Conservation (phyloP, 1,140 invertebrate genomes). For the Polypedilum vanderplanki region DNA sequence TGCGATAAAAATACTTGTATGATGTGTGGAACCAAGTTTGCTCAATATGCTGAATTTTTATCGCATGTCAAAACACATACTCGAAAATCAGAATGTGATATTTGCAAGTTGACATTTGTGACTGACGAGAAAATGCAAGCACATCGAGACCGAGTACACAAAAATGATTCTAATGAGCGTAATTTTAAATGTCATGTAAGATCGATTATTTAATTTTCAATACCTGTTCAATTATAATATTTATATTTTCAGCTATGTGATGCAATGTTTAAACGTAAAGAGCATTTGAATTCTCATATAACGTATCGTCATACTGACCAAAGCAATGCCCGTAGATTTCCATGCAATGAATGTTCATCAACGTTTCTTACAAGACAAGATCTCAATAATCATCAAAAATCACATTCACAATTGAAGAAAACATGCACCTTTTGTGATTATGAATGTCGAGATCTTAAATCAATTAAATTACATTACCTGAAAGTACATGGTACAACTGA, state of each 20-base stretch:
- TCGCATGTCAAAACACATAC: neutral
- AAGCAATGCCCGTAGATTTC: neutral
- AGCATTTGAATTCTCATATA: neutral
- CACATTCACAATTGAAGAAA: neutral
- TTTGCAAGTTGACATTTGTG: neutral
- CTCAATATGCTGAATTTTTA: neutral
- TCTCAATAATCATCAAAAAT: neutral
- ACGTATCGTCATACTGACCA: neutral
- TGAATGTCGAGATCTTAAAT: neutral
- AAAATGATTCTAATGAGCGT: neutral
- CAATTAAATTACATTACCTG: neutral
- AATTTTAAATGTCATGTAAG: neutral
- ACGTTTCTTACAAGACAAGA: neutral
- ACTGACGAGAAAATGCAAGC: neutral
- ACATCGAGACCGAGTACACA: neutral
- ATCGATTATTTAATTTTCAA: neutral
- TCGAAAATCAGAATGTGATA: conserved; percentile 2
- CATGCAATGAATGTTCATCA: neutral
- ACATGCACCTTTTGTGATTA: neutral
- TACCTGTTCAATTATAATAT: neutral
- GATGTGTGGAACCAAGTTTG: neutral
- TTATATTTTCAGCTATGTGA: neutral
- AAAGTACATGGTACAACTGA: neutral
- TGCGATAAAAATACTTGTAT: neutral
- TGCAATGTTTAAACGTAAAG: neutral